Base-by-base conservation (phyloP, 2,888 invertebrate genomes). In the Belgica antarctica region DNA sequence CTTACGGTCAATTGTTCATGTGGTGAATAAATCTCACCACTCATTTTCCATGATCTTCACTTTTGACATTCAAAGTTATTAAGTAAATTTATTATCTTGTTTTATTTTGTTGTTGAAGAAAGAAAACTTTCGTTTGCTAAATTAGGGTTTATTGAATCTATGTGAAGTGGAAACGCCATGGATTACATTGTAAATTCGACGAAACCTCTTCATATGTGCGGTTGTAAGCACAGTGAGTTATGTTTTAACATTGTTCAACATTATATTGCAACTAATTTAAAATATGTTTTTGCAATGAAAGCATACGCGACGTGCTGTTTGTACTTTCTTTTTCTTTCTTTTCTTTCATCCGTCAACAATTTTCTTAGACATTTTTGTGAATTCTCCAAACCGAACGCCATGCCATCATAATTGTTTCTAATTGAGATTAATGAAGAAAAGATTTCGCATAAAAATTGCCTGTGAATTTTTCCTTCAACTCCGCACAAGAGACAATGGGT, bases 211-310 rank as follows among this genome's bases (percentile, higher is more conserved):
- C 15, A 46, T n/a, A 31, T 12, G 12, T 31, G 34, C 5, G 12
- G 34, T 31, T 31, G 34, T 31, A 31, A 31, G n/a, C n/a, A 31
- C 34, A 12, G 34, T 31, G 34, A 31, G 34, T 46, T 46, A n/a
- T 15, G 15, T 46, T 46, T n/a, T 15, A 46, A 46, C 15, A 46
- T 46, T 46, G 46, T 46, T 46, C 12, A 52, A 31, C 34, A 31
- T 31, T 8, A 31, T 31, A 52, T 52, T 52, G 52, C 52, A 52
- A 22, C 52, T 52, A 52, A 52, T 52, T 52, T 41, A n/a, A 52
- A 52, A 2, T 31, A 8, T n/a, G 8, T 41, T 41, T 17, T 19
- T 52, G 52, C 52, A 52, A 10, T 52, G 22, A 52, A 52, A 17
- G 22, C 52, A 52, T 52, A 52, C 5, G 22, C 22, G 22, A 52